Evolutionary conservation across 1,140 invertebrate species (phyloP), one percentile per base, ranked within the genome.

Genomic region (Heliconius congener): DNA sequence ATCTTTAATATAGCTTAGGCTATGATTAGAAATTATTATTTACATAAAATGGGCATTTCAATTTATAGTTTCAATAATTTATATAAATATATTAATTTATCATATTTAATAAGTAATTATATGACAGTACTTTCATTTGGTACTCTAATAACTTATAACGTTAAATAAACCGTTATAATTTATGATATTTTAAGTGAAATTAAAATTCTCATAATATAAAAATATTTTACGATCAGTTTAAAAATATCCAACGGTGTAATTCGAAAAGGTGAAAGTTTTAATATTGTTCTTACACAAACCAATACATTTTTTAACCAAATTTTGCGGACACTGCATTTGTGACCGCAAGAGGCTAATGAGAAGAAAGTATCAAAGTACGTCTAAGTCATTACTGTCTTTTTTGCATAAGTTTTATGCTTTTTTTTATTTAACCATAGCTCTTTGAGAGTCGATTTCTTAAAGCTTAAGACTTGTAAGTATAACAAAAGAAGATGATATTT

Each of bases 341-440:
- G 76, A 88, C 85, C 87, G 87, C 86, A 88, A 84, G 80, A 81
- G 80, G 78, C 86, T 92, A 93, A 93, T 91, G 90, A 90, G 84
- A 91, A 84, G 88, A 93, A 93, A 92, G 90, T 89, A 81, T 80
- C 78, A 83, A 79, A 30, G 60, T 66, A 66, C 83, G 83, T 79
- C 77, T 79, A 83, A 79, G 80, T 81, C 81, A 85, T 86, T 85
- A 85, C 73, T 76, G 78, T 84, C 74, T 77, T 83, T 86, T 86
- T 84, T 87, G 77, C 77, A 73, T 85, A 79, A 81, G 76, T 73
- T 83, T 57, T 80, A 5, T 27, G 23, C 6, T 11, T 66, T 66
- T 57, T 66, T 66, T 57, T n/a, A n/a, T 57, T 57, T n/a, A n/a
- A 57, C 18, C 50, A 6, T n/a, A 23, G 55, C n/a, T 57, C 55